Conservation (phyloP, 1,140 invertebrate species). For the Panagrolaimus sp. region DNA sequence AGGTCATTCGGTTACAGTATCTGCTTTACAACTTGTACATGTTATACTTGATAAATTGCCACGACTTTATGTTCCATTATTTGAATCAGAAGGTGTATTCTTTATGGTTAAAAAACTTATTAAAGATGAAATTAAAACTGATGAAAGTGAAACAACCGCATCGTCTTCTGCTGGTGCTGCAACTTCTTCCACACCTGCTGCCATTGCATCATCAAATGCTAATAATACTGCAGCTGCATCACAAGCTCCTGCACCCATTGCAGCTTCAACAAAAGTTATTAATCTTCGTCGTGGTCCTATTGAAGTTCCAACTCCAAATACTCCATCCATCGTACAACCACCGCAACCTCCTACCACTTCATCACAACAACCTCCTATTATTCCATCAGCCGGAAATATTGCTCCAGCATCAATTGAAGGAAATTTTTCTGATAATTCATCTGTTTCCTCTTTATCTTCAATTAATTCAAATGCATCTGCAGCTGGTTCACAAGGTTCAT, state of each 20-base stretch:
- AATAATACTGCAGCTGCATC: background rate
- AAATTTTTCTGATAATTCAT: no score
- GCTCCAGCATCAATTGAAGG: background rate
- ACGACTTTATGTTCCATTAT: slow-evolving; percentile 46
- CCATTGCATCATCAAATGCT: background rate
- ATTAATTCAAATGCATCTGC: background rate
- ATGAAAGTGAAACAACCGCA: background rate
- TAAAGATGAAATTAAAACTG: background rate
- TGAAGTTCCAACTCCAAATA: background rate
- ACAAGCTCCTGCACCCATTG: background rate
- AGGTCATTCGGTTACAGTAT: slow-evolving; percentile 43
- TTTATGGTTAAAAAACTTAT: background rate
- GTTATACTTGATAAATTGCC: slow-evolving; percentile 51
- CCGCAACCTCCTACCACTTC: background rate
- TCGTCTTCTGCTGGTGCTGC: no score
- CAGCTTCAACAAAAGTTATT: background rate
- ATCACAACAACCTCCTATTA: background rate
- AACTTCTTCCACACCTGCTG: background rate
- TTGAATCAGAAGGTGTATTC: slow-evolving; percentile 46
- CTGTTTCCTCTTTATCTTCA: background rate
- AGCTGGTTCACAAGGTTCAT: background rate
- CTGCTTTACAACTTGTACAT: slow-evolving; percentile 47
- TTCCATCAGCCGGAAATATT: background rate
- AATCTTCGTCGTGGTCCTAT: background rate
- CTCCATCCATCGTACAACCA: background rate